Percentiles rank a stretch among this genome's conserved stretches.
These are phyloP conservation scores for Jordanella pulchra DNA, from an alignment of 2,797 vertebrate genomes.

Conservation along the genomic window DNA sequence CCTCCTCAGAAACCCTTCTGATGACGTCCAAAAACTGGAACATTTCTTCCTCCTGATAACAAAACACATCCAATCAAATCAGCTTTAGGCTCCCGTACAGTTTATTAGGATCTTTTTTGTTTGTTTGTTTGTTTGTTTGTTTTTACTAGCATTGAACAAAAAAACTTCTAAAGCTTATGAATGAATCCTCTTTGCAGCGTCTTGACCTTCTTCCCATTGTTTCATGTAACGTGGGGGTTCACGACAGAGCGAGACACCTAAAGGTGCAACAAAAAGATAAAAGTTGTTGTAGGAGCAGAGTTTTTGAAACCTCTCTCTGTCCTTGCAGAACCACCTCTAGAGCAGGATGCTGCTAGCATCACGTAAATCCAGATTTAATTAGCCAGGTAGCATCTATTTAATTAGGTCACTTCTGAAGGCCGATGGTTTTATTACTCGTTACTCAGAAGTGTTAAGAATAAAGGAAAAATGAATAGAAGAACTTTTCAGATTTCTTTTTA, in stretches of 20 bases:
- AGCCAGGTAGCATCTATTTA: too few species aligned
- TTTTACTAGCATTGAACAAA: constrained; percentile 21
- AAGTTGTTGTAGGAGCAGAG: too few species aligned
- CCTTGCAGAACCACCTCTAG: too few species aligned
- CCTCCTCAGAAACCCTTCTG: constrained; percentile 46
- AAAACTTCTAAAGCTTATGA: neutral
- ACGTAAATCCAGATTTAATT: too few species aligned
- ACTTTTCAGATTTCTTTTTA: neutral
- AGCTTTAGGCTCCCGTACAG: constrained; percentile 19
- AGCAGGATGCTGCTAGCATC: too few species aligned
- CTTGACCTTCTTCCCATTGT: too few species aligned
- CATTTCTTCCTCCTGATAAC: constrained; percentile 28
- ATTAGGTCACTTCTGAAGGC: too few species aligned
- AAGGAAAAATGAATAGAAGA: neutral
- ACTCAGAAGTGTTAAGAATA: neutral
- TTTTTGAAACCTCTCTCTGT: too few species aligned
- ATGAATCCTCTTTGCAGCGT: constrained; percentile 6
- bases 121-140: neutral
- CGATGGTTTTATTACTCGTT: neutral
- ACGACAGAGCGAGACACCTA: too few species aligned
- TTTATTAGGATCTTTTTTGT: constrained; percentile 3
- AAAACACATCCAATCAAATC: constrained; percentile 35
- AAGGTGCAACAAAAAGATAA: too few species aligned
- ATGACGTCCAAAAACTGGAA: constrained; percentile 46
- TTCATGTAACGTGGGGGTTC: too few species aligned